phyloP scores from a whole-genome alignment of 2,888 invertebrate species.

The Pyralis farinalis region DNA sequence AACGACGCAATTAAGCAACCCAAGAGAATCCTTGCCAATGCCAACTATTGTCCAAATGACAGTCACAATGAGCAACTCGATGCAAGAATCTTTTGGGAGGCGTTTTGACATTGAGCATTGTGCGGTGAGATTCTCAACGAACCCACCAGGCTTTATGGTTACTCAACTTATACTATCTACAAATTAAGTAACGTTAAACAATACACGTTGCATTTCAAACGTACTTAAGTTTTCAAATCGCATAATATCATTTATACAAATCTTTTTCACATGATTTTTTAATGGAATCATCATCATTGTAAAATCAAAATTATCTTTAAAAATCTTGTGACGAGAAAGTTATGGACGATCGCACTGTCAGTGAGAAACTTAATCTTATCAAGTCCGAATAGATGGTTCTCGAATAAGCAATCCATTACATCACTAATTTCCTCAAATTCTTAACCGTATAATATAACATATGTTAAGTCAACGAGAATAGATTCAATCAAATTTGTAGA shows the following conservation, averaged over 20 bases:
- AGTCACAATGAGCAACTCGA: background rate
- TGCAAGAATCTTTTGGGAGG: background rate
- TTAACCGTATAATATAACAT: background rate
- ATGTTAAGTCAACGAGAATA: constrained; percentile 4
- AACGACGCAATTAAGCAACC: background rate
- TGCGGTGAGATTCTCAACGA: background rate
- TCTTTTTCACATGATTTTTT: too few relatives aligned
- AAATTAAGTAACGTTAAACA: too few relatives aligned
- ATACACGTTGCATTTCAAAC: background rate
- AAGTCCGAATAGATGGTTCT: too few relatives aligned
- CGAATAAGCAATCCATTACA: too few relatives aligned
- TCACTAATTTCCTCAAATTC: background rate
- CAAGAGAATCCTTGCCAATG: constrained; percentile 2
- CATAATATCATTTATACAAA: too few relatives aligned
- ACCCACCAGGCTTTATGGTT: background rate
- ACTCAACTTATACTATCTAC: background rate
- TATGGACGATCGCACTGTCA: too few relatives aligned
- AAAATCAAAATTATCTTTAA: too few relatives aligned
- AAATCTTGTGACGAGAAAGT: too few relatives aligned
- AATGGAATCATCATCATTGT: too few relatives aligned
- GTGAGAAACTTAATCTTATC: too few relatives aligned
- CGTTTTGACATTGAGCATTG: background rate
- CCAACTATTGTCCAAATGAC: constrained; percentile 2
- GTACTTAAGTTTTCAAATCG: too few relatives aligned
- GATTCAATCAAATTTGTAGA: constrained; percentile 8